These are phyloP conservation scores for Hartigia nigra DNA, from an alignment of 2,888 invertebrate genomes.

Conservation along the genomic window DNA sequence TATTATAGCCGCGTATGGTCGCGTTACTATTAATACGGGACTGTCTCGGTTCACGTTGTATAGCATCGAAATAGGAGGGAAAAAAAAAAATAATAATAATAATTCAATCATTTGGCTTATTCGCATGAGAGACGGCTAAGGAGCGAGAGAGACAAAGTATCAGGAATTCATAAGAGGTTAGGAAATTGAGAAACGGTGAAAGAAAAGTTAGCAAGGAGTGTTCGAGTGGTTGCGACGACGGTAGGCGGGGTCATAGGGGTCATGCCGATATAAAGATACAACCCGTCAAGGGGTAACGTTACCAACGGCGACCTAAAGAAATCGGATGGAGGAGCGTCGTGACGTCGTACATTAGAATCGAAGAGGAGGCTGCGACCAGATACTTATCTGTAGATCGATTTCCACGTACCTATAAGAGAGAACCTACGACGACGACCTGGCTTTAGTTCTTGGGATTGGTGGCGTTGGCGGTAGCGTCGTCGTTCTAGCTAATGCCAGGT, in stretches of 20 bases:
- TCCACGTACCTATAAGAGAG: neutral
- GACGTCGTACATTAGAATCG: neutral
- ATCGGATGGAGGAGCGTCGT: neutral
- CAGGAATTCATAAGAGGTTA: neutral
- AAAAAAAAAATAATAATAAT: neutral
- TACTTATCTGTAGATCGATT: neutral
- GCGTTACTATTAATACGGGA: slow-evolving; percentile 20
- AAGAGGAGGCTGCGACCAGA: neutral
- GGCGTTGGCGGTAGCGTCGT: neutral
- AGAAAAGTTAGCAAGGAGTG: neutral
- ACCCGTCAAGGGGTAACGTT: neutral
- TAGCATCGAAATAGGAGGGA: neutral
- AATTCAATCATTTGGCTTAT: neutral
- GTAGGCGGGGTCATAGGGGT: neutral
- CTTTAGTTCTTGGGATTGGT: neutral
- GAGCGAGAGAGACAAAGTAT: neutral
- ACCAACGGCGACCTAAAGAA: neutral
- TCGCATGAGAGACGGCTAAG: neutral
- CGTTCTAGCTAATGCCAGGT: neutral
- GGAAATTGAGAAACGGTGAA: neutral
- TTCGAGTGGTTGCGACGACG: neutral
- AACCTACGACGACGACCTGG: slow-evolving; percentile 2
- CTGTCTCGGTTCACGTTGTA: neutral
- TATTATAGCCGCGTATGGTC: slow-evolving; percentile 22
- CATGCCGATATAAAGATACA: neutral